phyloP scores from a whole-genome alignment of 2,113 vertebrate species.

The Pardalotus punctatus region DNA sequence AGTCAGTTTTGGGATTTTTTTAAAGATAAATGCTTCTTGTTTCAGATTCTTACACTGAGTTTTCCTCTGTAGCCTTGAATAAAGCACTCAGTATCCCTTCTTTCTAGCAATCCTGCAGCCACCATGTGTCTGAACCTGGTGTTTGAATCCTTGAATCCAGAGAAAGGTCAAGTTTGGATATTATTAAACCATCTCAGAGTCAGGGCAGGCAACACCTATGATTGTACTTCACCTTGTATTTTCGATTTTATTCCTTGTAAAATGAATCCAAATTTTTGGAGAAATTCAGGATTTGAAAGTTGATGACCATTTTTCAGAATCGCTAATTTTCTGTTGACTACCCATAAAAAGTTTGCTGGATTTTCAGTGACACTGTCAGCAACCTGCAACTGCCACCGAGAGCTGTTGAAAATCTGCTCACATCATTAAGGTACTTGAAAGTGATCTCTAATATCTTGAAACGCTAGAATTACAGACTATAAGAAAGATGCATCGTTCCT shows the following conservation, averaged over 20 bases:
- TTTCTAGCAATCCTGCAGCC: neutral
- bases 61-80: neutral
- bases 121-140: neutral
- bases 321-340: neutral
- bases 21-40: neutral
- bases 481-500: constrained; percentile 15
- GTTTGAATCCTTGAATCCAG: neutral
- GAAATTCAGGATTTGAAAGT: neutral
- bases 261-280: neutral
- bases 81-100: neutral
- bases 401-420: constrained; percentile 7
- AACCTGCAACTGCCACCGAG: neutral
- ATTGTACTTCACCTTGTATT: neutral
- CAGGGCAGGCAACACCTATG: neutral
- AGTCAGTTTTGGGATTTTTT: neutral
- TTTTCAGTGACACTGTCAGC: neutral
- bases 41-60: neutral
- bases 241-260: neutral
- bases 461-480: neutral
- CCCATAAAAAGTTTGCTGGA: neutral
- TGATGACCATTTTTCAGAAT: neutral
- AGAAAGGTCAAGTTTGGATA: neutral
- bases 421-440: neutral
- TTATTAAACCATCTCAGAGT: neutral
- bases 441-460: neutral